phyloP scores from a whole-genome alignment of 2,888 invertebrate species.

The Tuta absoluta region DNA sequence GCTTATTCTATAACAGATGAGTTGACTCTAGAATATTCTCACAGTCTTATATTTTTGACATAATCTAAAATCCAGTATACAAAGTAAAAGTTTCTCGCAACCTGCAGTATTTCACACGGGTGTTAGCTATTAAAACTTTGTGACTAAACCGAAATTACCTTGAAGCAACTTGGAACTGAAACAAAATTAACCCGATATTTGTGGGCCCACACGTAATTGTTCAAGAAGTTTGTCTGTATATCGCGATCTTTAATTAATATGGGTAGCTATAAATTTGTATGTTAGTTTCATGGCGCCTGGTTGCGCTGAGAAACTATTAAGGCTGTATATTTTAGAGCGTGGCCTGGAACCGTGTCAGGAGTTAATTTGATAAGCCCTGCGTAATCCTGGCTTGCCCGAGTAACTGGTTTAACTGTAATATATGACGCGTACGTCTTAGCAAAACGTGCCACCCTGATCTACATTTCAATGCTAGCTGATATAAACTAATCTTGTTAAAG shows the following conservation, averaged over 20 bases:
- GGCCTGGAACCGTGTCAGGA: constrained; percentile 44
- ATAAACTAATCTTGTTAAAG: neutral
- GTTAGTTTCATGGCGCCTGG: constrained; percentile 38
- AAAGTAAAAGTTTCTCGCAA: constrained; percentile 1
- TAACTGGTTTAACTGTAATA: constrained; percentile 18
- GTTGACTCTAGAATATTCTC: no score
- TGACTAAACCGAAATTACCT: constrained; percentile 42
- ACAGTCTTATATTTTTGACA: neutral
- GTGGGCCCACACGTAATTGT: constrained; percentile 52
- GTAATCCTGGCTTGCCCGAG: constrained; percentile 28
- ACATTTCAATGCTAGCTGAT: neutral
- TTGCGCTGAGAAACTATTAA: constrained; percentile 50
- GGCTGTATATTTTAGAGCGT: constrained; percentile 45
- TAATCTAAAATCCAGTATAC: neutral
- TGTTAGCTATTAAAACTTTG: constrained; percentile 24
- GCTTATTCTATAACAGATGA: no score
- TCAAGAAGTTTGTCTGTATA: constrained; percentile 52
- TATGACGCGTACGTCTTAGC: constrained; percentile 14
- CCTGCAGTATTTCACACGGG: constrained; percentile 17
- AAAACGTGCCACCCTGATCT: neutral
- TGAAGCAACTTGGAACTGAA: constrained; percentile 38
- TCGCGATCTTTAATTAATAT: constrained; percentile 62
- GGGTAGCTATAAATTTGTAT: constrained; percentile 60
- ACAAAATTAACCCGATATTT: constrained; percentile 46
- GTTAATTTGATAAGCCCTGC: constrained; percentile 58